Evolutionary conservation across 2,113 vertebrate species (phyloP).

Genomic region (Alectura lathami): DNA sequence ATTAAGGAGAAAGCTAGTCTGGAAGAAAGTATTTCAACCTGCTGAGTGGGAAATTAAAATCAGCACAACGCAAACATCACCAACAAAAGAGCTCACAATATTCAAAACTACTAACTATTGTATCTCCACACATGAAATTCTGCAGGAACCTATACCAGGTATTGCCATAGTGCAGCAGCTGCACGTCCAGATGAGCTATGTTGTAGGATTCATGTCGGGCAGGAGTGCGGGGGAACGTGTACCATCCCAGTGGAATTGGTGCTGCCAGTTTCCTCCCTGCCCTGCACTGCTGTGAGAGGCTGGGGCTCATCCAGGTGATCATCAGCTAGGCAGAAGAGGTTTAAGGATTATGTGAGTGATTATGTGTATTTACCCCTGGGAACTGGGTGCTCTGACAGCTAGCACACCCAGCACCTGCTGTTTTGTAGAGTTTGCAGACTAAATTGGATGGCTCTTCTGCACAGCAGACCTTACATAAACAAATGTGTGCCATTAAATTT

Average conservation of each 20-base stretch:
- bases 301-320: not conserved
- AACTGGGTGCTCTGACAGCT: not conserved
- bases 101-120: not conserved
- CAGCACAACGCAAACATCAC: not conserved
- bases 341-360: not conserved
- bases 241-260: not conserved
- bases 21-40: slow-evolving; percentile 40
- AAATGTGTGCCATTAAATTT: slow-evolving; percentile 13
- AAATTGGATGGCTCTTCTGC: not conserved
- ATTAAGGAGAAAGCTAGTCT: not conserved
- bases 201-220: not conserved
- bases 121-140: not conserved
- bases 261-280: not conserved
- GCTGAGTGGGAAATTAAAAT: slow-evolving; percentile 50
- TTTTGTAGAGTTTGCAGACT: not conserved
- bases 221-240: not conserved
- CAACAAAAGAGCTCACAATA: not conserved
- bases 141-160: not conserved
- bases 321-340: not conserved
- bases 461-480: slow-evolving; percentile 29
- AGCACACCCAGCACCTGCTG: slow-evolving; percentile 27
- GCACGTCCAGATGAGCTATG: not conserved
- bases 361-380: rapidly evolving
- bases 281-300: not conserved
- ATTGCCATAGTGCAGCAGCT: not conserved